Evolutionary conservation across 2,888 invertebrate species (phyloP), one percentile per base, ranked within the genome.

Genomic region (Agrilus mali): DNA sequence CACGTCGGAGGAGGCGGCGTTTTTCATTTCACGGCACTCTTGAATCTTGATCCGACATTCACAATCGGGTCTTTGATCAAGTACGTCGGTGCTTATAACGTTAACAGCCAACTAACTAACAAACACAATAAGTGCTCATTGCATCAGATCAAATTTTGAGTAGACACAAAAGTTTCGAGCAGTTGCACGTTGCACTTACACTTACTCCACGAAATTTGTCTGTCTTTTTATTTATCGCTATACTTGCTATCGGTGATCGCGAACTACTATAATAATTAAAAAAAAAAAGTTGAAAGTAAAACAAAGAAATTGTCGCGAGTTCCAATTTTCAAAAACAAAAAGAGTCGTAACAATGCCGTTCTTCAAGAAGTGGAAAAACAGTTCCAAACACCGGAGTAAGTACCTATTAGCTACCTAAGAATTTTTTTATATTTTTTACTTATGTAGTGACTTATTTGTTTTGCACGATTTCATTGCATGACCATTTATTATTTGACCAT

Each of bases 311-410:
- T n/a, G n/a, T n/a, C 15, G 15, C 35, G 16, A 35, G 16, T 16
- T 16, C 2, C 2, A 10, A 15, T 17, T 41, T 41, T 17, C 22
- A n/a, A 40, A 32, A 38, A 32, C 33, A 43, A 45, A 33, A 53
- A 52, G n/a, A 20, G 20, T 7, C 20, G 6, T 20, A 20, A 20
- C 5, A 50, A 76, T 79, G 65, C 76, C 75, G 38, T 72, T 80
- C 50, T 65, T 80, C 53, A 70, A 77, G 59, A 76, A 75, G 61
- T 79, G 77, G 78, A 78, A 72, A 55, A 76, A 69, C 53, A 76
- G 74, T 63, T 76, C 78, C 13, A 80, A 78, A 55, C 80, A 80
- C 55, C 77, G 77, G 72, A 80, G 80, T 80, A 60, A 79, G 79
- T 75, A 48, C 20, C n/a, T n/a, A n/a, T n/a, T n/a, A n/a, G n/a